A percentile compares a stretch with the other conserved stretches of the same genome.
Conservation (phyloP, 2,797 vertebrate genomes). For the Scleropages formosus region DNA sequence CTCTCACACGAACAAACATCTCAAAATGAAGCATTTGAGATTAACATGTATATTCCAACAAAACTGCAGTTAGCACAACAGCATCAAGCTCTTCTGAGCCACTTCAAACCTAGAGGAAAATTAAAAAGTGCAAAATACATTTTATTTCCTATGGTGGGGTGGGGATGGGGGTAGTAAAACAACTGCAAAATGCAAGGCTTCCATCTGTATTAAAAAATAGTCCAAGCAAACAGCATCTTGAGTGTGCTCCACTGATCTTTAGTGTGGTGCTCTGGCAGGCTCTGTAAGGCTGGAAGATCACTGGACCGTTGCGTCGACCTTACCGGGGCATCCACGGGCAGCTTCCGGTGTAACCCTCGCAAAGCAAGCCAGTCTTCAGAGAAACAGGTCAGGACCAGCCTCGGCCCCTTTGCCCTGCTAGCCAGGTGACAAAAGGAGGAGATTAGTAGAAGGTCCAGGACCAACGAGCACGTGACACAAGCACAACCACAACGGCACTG, state of each 20-base stretch:
- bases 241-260: conserved; percentile 37
- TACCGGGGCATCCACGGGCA: conserved; percentile 95
- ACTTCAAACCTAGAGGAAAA: conserved; percentile 50
- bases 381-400: conserved; percentile 99
- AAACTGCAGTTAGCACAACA: conserved; percentile 79
- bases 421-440: conserved; percentile 83
- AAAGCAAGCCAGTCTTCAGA: conserved; percentile 99
- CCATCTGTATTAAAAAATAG: conserved; percentile 33
- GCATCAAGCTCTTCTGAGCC: conserved; percentile 82
- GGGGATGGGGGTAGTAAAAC: background rate
- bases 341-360: conserved; percentile 99
- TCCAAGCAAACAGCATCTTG: conserved; percentile 39
- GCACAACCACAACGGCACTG: background rate
- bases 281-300: conserved; percentile 98
- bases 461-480: conserved; percentile 12
- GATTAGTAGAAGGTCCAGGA: conserved; percentile 76
- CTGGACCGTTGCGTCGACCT: conserved; percentile 87
- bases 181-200: conserved; percentile 35
- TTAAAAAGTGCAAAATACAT: conserved; percentile 35
- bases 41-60: conserved; percentile 79
- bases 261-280: conserved; percentile 60
- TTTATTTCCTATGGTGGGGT: conserved; percentile 23
- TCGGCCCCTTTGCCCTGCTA: conserved; percentile 98
- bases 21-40: conserved; percentile 74
- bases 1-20: conserved; percentile 64